Conservation (phyloP, 2,113 vertebrate species). For the Lethenteron reissneri region DNA sequence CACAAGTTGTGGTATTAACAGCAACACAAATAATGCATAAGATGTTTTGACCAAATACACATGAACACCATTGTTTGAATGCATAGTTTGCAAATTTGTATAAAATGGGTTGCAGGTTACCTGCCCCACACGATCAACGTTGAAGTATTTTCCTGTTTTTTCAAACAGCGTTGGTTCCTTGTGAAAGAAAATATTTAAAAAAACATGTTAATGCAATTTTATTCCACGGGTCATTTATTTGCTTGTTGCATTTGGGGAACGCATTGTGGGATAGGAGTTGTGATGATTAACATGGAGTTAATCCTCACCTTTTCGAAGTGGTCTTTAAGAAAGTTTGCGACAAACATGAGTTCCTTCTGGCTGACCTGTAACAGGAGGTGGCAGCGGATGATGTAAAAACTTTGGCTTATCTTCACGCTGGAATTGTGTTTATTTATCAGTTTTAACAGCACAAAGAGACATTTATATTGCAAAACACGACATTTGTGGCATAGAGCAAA, state of each 20-base stretch:
- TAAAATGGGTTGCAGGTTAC: constrained; percentile 21
- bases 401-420: too few species aligned
- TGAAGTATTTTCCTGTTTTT: constrained; percentile 84
- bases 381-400: too few species aligned
- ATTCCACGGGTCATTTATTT: background rate
- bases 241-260: background rate
- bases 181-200: background rate
- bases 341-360: constrained; percentile 89
- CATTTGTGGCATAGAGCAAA: constrained; percentile 6
- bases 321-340: constrained; percentile 92
- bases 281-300: background rate
- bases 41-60: background rate
- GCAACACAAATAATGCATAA: background rate
- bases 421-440: too few species aligned
- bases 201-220: background rate
- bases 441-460: background rate
- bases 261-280: background rate
- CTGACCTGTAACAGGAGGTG: constrained; percentile 43
- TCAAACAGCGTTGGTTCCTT: background rate
- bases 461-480: background rate
- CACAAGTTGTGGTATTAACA: background rate
- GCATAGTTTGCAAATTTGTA: background rate
- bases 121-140: constrained; percentile 88
- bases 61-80: background rate
- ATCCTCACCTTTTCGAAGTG: constrained; percentile 76